Conservation (phyloP, 2,888 invertebrate genomes). For the Neoscelio sp. region DNA sequence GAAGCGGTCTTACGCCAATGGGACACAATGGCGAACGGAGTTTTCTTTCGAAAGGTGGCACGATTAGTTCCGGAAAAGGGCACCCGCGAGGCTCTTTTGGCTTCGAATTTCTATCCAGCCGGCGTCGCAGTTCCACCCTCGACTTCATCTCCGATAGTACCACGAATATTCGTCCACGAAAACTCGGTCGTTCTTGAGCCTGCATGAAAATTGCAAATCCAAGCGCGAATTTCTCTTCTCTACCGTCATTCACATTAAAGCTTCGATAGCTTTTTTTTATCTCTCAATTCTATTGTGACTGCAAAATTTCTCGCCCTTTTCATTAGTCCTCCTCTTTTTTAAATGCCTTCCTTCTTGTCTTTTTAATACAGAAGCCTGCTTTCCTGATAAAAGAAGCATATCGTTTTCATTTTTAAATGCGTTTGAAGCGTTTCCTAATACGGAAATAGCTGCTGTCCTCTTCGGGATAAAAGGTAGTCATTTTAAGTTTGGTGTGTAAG, state of each 20-base stretch:
- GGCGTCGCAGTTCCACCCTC: slow-evolving; percentile 43
- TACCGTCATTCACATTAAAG: slow-evolving; percentile 34
- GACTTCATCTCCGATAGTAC: slow-evolving; percentile 66
- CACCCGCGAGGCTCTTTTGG: slow-evolving; percentile 73
- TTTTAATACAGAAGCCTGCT: too few species aligned
- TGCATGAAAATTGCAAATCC: slow-evolving; percentile 71
- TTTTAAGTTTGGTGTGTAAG: too few species aligned
- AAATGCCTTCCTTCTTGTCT: too few species aligned
- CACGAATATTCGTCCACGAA: slow-evolving; percentile 72
- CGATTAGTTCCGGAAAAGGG: slow-evolving; percentile 77
- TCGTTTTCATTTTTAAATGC: too few species aligned
- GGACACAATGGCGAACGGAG: slow-evolving; percentile 68
- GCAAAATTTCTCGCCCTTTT: slow-evolving; percentile 23
- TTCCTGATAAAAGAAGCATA: too few species aligned
- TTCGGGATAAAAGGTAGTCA: too few species aligned
- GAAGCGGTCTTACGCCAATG: slow-evolving; percentile 33
- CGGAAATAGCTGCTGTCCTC: too few species aligned
- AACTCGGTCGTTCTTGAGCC: slow-evolving; percentile 62
- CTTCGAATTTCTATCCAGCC: slow-evolving; percentile 54
- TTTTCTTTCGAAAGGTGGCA: slow-evolving; percentile 72
- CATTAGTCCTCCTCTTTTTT: too few species aligned
- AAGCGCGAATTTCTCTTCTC: slow-evolving; percentile 35
- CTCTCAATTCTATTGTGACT: slow-evolving; percentile 24
- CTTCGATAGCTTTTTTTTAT: slow-evolving; percentile 28
- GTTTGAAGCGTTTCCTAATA: too few species aligned